Conservation (phyloP, 92 coral and sea anemone species). For the Palythoa grandis region DNA sequence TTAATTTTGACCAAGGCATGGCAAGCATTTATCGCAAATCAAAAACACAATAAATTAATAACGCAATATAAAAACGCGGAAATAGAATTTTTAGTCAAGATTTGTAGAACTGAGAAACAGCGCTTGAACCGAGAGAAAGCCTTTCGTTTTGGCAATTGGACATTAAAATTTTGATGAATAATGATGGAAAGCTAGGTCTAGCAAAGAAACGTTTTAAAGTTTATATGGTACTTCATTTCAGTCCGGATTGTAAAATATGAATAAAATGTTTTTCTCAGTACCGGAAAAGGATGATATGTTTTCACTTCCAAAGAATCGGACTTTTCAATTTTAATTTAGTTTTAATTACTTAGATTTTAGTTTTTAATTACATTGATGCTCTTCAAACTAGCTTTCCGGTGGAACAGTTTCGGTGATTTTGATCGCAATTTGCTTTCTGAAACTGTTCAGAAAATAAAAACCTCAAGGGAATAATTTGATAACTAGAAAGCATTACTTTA, state of each 20-base stretch:
- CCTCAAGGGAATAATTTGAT: not conserved
- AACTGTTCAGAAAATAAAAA: not conserved
- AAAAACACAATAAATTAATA: too few relatives aligned
- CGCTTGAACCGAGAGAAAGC: too few relatives aligned
- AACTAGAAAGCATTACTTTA: not conserved
- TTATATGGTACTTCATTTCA: too few relatives aligned
- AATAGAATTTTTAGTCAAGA: too few relatives aligned
- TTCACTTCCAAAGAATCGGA: not conserved
- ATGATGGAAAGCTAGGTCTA: too few relatives aligned
- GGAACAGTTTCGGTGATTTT: not conserved
- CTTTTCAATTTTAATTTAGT: not conserved
- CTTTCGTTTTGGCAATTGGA: too few relatives aligned
- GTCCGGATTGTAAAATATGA: not conserved
- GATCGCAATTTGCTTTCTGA: not conserved
- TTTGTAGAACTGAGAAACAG: too few relatives aligned
- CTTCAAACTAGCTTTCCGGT: not conserved
- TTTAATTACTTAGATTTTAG: not conserved
- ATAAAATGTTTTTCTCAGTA: not conserved
- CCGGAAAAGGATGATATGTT: not conserved
- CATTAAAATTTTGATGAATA: too few relatives aligned
- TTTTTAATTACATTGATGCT: not conserved
- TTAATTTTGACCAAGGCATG: too few relatives aligned
- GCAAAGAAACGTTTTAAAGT: too few relatives aligned
- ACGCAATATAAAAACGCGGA: too few relatives aligned
- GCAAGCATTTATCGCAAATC: too few relatives aligned